Evolutionary conservation across 2,797 vertebrate species (phyloP).

Genomic region (Oceanodroma leucorhoa): DNA sequence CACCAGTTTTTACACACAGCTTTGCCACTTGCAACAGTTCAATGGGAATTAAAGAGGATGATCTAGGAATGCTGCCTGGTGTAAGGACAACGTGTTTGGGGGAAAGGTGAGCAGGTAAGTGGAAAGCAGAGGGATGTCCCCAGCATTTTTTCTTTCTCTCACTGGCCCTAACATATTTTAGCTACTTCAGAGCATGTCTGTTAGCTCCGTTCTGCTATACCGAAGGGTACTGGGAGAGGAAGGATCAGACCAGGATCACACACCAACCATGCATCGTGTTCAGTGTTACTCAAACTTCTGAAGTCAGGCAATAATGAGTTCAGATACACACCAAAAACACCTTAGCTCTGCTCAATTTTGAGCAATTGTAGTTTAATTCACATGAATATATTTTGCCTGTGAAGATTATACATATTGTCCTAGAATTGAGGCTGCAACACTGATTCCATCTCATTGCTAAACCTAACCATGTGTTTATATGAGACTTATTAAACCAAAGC

Average conservation of each 20-base stretch:
- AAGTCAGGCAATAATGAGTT: background rate
- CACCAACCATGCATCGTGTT: background rate
- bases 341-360: background rate
- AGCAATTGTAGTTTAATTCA: background rate
- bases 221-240: background rate
- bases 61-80: background rate
- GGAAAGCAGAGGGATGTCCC: background rate
- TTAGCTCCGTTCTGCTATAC: background rate
- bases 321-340: background rate
- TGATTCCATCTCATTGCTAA: background rate
- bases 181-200: background rate
- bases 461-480: background rate
- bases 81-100: background rate
- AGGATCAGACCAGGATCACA: background rate
- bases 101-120: background rate
- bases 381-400: background rate
- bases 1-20: background rate
- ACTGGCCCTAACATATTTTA: background rate
- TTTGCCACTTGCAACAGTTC: background rate
- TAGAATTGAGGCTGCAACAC: background rate
- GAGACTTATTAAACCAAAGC: background rate
- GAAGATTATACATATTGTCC: background rate
- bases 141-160: background rate
- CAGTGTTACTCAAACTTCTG: background rate
- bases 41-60: background rate